Percentiles rank a stretch among this genome's conserved stretches.
Evolutionary conservation across 2,113 vertebrate genomes (phyloP).

Genomic region (Lophura nycthemera): DNA sequence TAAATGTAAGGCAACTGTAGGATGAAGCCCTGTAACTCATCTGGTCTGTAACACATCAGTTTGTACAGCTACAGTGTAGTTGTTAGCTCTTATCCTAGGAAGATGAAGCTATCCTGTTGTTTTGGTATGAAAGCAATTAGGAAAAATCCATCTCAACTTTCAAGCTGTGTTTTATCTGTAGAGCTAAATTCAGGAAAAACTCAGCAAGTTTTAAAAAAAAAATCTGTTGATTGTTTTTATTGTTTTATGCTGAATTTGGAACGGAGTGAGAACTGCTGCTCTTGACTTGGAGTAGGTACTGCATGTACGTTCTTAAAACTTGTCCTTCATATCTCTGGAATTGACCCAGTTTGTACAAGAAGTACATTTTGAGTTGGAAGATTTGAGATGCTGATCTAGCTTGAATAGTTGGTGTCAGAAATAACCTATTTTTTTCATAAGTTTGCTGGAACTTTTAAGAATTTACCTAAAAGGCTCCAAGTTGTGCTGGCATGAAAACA

Average conservation of each 20-base stretch:
- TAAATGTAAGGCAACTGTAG: not conserved
- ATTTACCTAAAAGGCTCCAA: not conserved
- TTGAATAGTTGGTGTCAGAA: not conserved
- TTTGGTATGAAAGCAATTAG: not conserved
- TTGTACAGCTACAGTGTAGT: not conserved
- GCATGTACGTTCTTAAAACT: not conserved
- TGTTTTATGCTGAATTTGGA: not conserved
- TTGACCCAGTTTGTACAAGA: not conserved
- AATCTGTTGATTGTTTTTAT: not conserved
- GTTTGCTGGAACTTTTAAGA: not conserved
- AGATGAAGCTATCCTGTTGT: not conserved
- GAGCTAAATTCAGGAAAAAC: not conserved
- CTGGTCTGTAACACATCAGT: not conserved
- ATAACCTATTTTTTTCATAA: not conserved
- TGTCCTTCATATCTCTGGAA: not conserved
- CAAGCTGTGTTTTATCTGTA: not conserved
- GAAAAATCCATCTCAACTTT: not conserved
- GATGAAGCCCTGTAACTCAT: not conserved
- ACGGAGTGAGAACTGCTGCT: not conserved
- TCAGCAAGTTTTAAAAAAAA: not conserved
- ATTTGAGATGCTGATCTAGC: not conserved
- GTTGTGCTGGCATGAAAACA: not conserved
- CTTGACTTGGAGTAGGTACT: not conserved
- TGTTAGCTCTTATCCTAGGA: not conserved
- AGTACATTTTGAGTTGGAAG: not conserved